Conservation (phyloP, 2,113 vertebrate species). For the Eonycteris spelaea region DNA sequence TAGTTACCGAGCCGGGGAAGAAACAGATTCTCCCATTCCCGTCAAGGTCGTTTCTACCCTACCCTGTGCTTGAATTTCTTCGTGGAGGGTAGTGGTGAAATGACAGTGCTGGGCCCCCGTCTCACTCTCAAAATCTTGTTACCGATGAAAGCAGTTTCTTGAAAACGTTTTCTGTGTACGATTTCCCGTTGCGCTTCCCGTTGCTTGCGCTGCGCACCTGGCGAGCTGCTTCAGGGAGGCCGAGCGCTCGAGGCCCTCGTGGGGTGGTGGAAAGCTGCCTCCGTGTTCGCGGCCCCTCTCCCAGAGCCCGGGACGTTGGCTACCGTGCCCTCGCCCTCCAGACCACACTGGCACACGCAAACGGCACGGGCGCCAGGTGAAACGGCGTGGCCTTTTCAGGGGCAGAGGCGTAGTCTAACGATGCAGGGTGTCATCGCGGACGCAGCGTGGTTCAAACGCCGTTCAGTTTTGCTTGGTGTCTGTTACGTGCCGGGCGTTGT, state of each 20-base stretch:
- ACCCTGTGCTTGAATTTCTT: not conserved
- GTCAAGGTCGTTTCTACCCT: not conserved
- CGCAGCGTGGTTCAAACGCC: not conserved
- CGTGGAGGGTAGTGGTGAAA: not conserved
- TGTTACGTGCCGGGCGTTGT: not conserved
- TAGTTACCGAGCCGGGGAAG: conserved; percentile 1
- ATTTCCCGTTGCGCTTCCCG: not conserved
- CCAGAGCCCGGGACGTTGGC: not conserved
- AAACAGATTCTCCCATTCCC: not conserved
- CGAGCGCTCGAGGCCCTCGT: not conserved
- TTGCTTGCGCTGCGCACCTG: not conserved
- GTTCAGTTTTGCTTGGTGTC: not conserved
- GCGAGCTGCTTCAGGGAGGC: not conserved
- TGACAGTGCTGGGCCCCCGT: not conserved
- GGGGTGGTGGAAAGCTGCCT: not conserved
- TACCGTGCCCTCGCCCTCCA: not conserved
- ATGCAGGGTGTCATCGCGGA: not conserved
- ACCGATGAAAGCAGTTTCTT: not conserved
- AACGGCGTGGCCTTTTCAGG: not conserved
- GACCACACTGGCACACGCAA: not conserved
- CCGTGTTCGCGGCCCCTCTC: not conserved
- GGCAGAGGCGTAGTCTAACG: not conserved
- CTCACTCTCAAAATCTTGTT: not conserved
- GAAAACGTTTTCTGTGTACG: not conserved
- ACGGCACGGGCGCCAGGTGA: not conserved